phyloP scores from a whole-genome alignment of 2,888 invertebrate species.

The Amphipyra tragopoginis region DNA sequence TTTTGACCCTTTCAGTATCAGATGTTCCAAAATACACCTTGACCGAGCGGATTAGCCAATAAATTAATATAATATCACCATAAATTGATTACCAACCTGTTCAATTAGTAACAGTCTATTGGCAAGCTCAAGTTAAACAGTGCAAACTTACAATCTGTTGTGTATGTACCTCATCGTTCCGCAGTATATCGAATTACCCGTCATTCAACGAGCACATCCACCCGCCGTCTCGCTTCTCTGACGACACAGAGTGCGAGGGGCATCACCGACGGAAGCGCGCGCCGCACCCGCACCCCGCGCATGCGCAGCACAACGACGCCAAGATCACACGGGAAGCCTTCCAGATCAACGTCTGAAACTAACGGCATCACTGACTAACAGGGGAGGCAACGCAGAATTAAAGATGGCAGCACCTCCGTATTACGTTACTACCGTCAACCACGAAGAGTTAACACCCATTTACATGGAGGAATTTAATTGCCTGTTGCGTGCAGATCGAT shows the following conservation, averaged over 20 bases:
- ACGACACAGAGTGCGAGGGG: constrained; percentile 91
- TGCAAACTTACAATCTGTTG: background rate
- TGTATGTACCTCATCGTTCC: constrained; percentile 11
- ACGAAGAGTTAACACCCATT: constrained; percentile 12
- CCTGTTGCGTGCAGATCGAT: too few species aligned
- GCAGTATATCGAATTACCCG: constrained; percentile 94
- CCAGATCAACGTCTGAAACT: constrained; percentile 93
- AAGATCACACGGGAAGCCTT: constrained; percentile 92
- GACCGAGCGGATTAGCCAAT: too few species aligned
- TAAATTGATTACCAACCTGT: too few species aligned
- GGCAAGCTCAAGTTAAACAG: background rate
- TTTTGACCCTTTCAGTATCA: too few species aligned
- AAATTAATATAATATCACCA: too few species aligned
- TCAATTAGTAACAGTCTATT: too few species aligned
- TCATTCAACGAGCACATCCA: constrained; percentile 96
- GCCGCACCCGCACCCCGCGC: constrained; percentile 67
- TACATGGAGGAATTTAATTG: too few species aligned
- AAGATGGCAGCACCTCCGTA: constrained; percentile 29
- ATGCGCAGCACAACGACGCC: constrained; percentile 71
- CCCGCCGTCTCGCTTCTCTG: constrained; percentile 96
- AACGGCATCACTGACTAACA: background rate
- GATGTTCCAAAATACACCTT: too few species aligned
- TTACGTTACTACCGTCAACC: constrained; percentile 17
- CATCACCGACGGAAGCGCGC: constrained; percentile 83
- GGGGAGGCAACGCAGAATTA: constrained; percentile 29